Evolutionary conservation across 2,888 invertebrate species (phyloP), one percentile per base, ranked within the genome.

Genomic region (Phyllotreta striolata): DNA sequence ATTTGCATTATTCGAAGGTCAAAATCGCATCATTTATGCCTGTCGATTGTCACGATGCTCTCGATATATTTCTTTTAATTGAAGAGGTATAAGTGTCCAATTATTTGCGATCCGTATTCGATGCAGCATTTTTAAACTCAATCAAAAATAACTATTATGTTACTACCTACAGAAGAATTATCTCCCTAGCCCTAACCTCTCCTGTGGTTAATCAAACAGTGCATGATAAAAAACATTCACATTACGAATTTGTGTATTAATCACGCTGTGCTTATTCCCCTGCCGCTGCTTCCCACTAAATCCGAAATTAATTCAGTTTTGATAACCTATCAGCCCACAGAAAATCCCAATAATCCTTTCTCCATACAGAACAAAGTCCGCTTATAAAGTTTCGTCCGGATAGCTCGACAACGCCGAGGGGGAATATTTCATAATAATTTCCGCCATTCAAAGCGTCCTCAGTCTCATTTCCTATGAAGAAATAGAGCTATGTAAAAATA

Each of bases 1-100:
- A 59, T 62, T 61, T 65, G 67, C 65, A 66, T 63, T 63, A 55
- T 62, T 55, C 54, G 62, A 68, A 68, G 63, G 68, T 64, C 66
- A 62, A 64, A 64, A 66, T 63, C 60, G 55, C 34, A 14, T 52
- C 39, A 66, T 61, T 62, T 64, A 66, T 57, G 59, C 43, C 38
- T 39, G 54, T 54, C 65, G 52, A 14, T 56, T 34, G 54, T 63
- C 63, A 54, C 54, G 52, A 59, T 13, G 43, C 46, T 55, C 47
- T 24, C 24, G 24, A 24, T 24, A 24, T 24, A 24, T 24, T 24
- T 24, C 24, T 24, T 24, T 24, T 24, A 24, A 24, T 24, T 24
- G 24, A 24, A 4, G 24, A 24, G 24, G 2, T 24, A 24, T 24
- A 24, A 1, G 24, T 24, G 4, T 24, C 1, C 24, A 24, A 24